These are phyloP conservation scores for Hipposideros larvatus DNA, from an alignment of 2,797 vertebrate species.

Conservation along the genomic window DNA sequence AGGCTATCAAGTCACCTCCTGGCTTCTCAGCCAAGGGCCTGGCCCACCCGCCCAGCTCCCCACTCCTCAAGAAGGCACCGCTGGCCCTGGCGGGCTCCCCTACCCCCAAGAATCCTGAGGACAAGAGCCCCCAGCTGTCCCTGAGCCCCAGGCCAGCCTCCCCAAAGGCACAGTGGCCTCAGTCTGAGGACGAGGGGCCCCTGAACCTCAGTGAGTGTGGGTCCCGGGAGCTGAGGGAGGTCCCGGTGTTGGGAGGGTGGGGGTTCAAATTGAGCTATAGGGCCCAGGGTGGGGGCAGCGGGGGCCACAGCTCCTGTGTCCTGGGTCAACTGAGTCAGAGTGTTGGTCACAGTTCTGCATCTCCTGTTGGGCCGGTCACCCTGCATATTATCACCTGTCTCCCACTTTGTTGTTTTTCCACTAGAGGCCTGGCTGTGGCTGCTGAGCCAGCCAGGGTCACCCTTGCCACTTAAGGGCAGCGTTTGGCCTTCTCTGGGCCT, in stretches of 20 bases:
- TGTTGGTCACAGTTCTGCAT: background rate
- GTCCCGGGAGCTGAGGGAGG: conserved; percentile 72
- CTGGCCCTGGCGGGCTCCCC: conserved; percentile 92
- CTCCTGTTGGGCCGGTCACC: background rate
- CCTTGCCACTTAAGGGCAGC: background rate
- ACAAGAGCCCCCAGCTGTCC: conserved; percentile 90
- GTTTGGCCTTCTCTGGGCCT: background rate
- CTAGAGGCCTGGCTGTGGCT: background rate
- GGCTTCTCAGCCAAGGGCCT: conserved; percentile 88
- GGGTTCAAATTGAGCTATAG: background rate
- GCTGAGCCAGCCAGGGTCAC: background rate
- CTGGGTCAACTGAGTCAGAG: background rate
- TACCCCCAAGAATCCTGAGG: conserved; percentile 92
- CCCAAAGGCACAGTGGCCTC: conserved; percentile 94
- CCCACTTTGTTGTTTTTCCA: background rate
- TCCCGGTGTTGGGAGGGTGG: conserved; percentile 16
- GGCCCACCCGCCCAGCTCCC: conserved; percentile 86
- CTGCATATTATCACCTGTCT: background rate
- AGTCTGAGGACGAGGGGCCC: conserved; percentile 95
- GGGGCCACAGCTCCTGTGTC: background rate
- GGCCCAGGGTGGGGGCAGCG: background rate
- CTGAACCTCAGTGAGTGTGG: conserved; percentile 96
- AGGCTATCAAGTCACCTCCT: conserved; percentile 90
- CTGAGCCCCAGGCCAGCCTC: conserved; percentile 87
- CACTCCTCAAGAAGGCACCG: conserved; percentile 94